Evolutionary conservation across 2,888 invertebrate genomes (phyloP), one percentile per base, ranked within the genome.

Genomic region (Orchesella flavescens): DNA sequence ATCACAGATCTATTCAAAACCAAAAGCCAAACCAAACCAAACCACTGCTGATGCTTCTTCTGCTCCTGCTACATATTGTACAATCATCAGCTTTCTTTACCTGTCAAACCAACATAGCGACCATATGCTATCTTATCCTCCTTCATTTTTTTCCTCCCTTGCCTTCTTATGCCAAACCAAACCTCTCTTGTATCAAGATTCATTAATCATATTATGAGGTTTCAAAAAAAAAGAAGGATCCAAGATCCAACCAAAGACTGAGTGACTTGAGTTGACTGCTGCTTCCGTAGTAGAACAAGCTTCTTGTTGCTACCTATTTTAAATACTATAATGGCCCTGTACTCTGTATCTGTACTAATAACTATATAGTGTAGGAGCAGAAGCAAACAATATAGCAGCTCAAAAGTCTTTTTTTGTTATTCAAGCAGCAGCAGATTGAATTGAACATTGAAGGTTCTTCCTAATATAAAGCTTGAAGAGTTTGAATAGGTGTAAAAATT

Each of bases 141-240:
- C 73, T 74, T 80, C 66, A 80, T 80, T 65, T 73, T 80, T 66
- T 46, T 19, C 49, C 59, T n/a, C n/a, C 19, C 21, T 63, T 72
- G 71, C 73, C 55, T 63, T 84, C 80, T 81, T 44, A 78, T 74
- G 66, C 76, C 77, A 72, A 84, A 73, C 68, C n/a, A n/a, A n/a
- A n/a, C n/a, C n/a, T 34, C 81, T 77, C 80, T 81, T 84, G 66
- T 73, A 73, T 73, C 81, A 81, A 81, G 77, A 81, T 81, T 81
- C 84, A 73, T 81, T 81, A 79, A 84, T 77, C 84, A 84, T 82
- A 82, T 82, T 82, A 82, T 63, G 74, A 81, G 74, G 44, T 43
- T 81, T 68, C 59, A 73, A 80, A 81, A 34, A 81, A 34, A 34
- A 82, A 82, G 75, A 82, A 63, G 71, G 68, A 75, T 63, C 63